Conservation (phyloP, 1,140 invertebrate species). For the Drosophila eugracilis region DNA sequence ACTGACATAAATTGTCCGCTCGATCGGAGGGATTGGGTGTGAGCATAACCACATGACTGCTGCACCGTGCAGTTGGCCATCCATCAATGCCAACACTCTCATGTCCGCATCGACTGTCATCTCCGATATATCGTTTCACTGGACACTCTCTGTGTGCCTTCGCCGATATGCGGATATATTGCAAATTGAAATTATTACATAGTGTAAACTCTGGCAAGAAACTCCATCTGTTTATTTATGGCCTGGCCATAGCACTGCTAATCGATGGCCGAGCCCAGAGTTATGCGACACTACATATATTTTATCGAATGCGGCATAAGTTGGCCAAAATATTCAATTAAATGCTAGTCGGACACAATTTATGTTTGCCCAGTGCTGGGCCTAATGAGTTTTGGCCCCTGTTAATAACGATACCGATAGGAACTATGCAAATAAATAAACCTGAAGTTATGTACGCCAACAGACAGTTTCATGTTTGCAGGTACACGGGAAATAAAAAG, state of each 20-base stretch:
- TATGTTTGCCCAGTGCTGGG: conserved; percentile 54
- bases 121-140: conserved; percentile 50
- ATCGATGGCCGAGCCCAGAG: conserved; percentile 52
- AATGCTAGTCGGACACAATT: conserved; percentile 63
- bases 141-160: background rate
- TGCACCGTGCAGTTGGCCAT: conserved; percentile 48
- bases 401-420: conserved; percentile 23
- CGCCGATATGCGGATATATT: conserved; percentile 21
- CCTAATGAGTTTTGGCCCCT: conserved; percentile 63
- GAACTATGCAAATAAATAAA: conserved; percentile 47
- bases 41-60: background rate
- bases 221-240: conserved; percentile 65
- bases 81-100: conserved; percentile 77
- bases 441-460: background rate
- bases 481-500: conserved; percentile 15
- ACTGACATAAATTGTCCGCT: conserved; percentile 75
- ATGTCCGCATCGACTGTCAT: conserved; percentile 62
- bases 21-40: conserved; percentile 19
- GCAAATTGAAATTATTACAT: conserved; percentile 79
- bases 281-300: conserved; percentile 72
- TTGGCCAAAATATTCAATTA: conserved; percentile 78
- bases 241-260: conserved; percentile 44
- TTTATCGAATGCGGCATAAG: conserved; percentile 69
- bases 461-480: background rate
- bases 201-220: conserved; percentile 48